These are phyloP conservation scores for Astyanax mexicanus DNA, from an alignment of 2,797 vertebrate genomes.

Conservation along the genomic window DNA sequence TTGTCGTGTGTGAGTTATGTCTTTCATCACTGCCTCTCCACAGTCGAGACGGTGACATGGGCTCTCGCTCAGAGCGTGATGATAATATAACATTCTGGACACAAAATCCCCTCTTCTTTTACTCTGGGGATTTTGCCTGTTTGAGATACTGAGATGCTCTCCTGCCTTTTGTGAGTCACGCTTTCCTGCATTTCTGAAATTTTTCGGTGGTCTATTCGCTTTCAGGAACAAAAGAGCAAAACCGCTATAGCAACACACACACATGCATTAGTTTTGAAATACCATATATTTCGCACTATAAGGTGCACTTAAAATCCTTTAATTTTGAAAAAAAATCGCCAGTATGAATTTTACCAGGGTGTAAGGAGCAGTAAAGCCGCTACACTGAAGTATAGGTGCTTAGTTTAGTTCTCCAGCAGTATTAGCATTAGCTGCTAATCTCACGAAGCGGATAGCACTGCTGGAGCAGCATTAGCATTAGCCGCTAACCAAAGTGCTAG, in stretches of 20 bases:
- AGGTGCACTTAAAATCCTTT: no score
- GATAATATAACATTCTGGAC: slow-evolving; percentile 31
- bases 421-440: no score
- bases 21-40: slow-evolving; percentile 17
- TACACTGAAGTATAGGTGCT: no score
- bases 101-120: slow-evolving; percentile 28
- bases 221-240: neutral
- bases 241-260: neutral
- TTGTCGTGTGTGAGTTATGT: slow-evolving; percentile 19
- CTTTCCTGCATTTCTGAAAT: neutral
- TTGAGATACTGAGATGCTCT: neutral
- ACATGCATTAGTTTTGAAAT: no score
- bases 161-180: neutral
- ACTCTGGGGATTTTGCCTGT: slow-evolving; percentile 9
- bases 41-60: neutral
- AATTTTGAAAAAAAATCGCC: no score
- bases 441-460: no score
- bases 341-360: no score
- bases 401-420: no score
- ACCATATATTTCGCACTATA: no score
- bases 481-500: no score
- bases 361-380: no score
- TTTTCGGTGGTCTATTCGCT: neutral
- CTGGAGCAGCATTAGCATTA: no score
- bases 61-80: neutral